Evolutionary conservation across 2,888 invertebrate genomes (phyloP).

Genomic region (Dorcus hopei): DNA sequence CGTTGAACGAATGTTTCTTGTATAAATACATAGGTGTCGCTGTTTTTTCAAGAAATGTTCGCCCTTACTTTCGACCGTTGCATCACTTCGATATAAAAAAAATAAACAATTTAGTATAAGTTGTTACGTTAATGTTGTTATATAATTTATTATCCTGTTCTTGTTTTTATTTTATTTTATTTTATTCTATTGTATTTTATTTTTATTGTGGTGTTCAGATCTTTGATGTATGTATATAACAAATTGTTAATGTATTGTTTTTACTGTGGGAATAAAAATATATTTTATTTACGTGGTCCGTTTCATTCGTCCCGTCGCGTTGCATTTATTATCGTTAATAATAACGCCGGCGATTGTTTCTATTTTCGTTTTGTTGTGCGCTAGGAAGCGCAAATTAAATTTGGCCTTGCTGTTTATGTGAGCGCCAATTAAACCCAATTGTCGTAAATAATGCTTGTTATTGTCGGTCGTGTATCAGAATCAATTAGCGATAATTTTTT

Average conservation of each 20-base stretch:
- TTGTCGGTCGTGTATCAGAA: too few relatives aligned
- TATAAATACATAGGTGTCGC: too few relatives aligned
- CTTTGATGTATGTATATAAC: background rate
- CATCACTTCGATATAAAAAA: too few relatives aligned
- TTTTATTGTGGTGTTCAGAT: slow-evolving; percentile 9
- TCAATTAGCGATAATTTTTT: too few relatives aligned
- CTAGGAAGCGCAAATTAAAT: background rate
- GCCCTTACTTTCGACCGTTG: too few relatives aligned
- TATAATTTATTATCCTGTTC: background rate
- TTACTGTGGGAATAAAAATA: background rate
- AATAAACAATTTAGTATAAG: background rate
- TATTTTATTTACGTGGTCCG: background rate
- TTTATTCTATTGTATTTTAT: background rate
- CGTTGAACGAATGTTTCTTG: background rate
- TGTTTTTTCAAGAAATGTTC: too few relatives aligned
- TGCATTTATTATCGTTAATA: background rate
- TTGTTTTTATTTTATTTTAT: background rate
- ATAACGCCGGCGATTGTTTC: background rate
- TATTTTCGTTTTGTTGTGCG: background rate
- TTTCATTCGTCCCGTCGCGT: background rate
- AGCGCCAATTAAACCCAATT: background rate
- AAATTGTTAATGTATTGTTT: background rate
- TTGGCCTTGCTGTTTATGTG: background rate
- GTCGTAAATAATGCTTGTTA: background rate
- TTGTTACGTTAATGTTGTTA: background rate